phyloP scores from a whole-genome alignment of 2,797 vertebrate species.

The Halcyon leucocephala region DNA sequence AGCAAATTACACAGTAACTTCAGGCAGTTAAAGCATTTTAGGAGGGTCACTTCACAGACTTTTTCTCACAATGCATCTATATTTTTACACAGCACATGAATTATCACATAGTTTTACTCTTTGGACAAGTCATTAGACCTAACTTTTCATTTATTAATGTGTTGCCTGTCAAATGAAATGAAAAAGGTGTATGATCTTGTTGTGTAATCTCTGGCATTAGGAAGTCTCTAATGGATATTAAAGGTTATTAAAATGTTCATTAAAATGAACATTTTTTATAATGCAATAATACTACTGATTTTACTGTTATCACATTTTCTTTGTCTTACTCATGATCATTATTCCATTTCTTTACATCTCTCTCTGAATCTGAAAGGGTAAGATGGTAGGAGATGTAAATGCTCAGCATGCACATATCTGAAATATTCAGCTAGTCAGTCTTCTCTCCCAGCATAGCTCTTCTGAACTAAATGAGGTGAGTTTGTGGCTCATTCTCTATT shows the following conservation, averaged over 20 bases:
- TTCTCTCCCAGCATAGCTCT: neutral
- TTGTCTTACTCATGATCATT: neutral
- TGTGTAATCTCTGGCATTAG: neutral
- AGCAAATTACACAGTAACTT: neutral
- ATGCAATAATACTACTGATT: neutral
- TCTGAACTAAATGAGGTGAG: neutral
- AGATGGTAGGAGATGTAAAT: neutral
- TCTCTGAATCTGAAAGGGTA: neutral
- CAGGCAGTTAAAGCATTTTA: neutral
- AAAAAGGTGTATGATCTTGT: neutral
- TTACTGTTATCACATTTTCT: neutral
- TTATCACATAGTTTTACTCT: neutral
- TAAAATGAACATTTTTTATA: neutral
- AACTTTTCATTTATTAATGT: neutral
- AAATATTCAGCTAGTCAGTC: neutral
- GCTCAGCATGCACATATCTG: rapidly evolving
- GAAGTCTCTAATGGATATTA: neutral
- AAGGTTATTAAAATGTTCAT: no score
- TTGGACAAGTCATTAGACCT: neutral
- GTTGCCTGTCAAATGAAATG: neutral
- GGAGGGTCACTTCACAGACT: neutral
- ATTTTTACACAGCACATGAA: neutral
- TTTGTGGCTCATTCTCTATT: neutral
- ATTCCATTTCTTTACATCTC: neutral
- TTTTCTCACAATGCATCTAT: neutral